phyloP scores from a whole-genome alignment of 2,888 invertebrate species.

The Vesta saturnalis region DNA sequence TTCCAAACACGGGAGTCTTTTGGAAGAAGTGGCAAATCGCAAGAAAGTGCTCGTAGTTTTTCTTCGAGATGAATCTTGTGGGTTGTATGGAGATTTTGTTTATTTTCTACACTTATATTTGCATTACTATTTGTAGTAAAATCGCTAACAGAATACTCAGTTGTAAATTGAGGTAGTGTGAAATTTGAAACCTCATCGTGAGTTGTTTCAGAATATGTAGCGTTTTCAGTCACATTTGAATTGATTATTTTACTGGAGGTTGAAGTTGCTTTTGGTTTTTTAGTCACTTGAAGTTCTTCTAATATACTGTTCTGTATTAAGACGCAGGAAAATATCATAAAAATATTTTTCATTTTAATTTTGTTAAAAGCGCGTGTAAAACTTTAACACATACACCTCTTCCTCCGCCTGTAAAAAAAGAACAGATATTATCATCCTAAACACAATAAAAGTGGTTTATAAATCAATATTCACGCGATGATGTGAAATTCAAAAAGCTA shows the following conservation, averaged over 20 bases:
- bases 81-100: conserved; percentile 21
- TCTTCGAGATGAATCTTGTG: conserved; percentile 67
- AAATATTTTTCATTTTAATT: conserved; percentile 31
- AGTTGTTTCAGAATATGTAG: conserved; percentile 38
- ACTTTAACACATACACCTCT: background rate
- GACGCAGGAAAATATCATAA: conserved; percentile 26
- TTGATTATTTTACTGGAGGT: conserved; percentile 58
- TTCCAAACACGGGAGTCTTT: conserved; percentile 75
- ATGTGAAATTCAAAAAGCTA: background rate
- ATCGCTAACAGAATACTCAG: conserved; percentile 8
- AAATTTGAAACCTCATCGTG: background rate
- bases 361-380: background rate
- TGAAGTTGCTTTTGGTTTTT: conserved; percentile 58
- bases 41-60: conserved; percentile 72
- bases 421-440: background rate
- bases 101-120: conserved; percentile 22
- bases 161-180: conserved; percentile 13
- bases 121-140: conserved; percentile 16
- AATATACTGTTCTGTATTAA: conserved; percentile 27
- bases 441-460: background rate
- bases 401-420: background rate
- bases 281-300: conserved; percentile 56
- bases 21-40: conserved; percentile 73
- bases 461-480: too few species aligned
- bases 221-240: conserved; percentile 57